phyloP scores from a whole-genome alignment of 2,113 vertebrate genomes.

The Salvelinus sp. region DNA sequence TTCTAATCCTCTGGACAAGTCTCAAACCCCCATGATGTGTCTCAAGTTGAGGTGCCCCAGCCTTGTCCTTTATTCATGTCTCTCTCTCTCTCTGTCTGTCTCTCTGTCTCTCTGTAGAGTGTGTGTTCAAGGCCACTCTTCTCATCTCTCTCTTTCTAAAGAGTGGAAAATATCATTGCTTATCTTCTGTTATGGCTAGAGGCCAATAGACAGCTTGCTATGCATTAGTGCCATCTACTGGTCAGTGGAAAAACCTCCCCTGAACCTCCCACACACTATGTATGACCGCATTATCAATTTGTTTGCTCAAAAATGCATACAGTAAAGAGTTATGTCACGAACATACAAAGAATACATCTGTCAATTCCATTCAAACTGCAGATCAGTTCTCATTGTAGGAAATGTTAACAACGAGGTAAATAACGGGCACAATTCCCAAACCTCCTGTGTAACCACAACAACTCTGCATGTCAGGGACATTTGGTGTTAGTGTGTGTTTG shows the following conservation, averaged over 20 bases:
- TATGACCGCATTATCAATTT: not conserved
- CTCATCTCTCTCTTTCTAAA: not conserved
- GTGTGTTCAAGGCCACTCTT: not conserved
- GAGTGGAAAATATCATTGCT: not conserved
- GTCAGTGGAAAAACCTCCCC: constrained; percentile 25
- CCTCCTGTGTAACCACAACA: not conserved
- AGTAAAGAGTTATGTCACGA: not conserved
- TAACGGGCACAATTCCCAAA: not conserved
- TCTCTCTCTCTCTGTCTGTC: not conserved
- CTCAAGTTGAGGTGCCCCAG: too few relatives aligned
- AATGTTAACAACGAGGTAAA: not conserved
- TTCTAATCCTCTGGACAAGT: constrained; percentile 24
- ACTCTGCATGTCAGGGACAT: not conserved
- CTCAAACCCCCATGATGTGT: too few relatives aligned
- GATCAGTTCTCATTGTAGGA: not conserved
- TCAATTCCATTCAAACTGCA: not conserved
- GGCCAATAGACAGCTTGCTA: constrained; percentile 36
- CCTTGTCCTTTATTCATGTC: not conserved
- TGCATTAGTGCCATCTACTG: constrained; percentile 80
- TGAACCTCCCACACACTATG: not conserved
- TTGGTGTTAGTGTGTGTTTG: constrained; percentile 21
- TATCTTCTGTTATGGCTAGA: constrained; percentile 1
- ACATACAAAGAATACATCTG: not conserved
- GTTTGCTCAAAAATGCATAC: not conserved
- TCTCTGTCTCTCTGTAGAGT: not conserved